Base-by-base conservation (phyloP, 2,113 vertebrate species). In the Ptyas mucosa region DNA sequence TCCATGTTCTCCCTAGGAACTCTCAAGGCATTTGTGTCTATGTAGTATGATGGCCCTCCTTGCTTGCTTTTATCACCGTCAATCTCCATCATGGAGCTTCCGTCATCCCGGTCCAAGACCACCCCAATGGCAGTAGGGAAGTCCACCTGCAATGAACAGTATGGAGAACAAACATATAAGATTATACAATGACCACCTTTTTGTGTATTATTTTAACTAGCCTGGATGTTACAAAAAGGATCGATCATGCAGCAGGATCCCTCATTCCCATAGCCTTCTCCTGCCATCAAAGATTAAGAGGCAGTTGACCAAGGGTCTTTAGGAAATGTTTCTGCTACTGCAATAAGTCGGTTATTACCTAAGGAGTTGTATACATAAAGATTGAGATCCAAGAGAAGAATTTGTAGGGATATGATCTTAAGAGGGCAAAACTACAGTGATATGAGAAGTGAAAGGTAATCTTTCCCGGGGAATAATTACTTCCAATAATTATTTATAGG, bases 51-150 rank as follows among this genome's bases (percentile, higher is more conserved):
- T 0, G 99, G 99, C 8, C 99, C 98, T 0, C 99, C 98, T 96
- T 98, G 98, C 96, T 99, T 99, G 97, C 97, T 95, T 97, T 99
- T 99, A 92, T 99, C 99, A 0, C 99, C 98, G 57, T 99, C 99
- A 0, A 99, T 99, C 95, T 99, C 99, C 99, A 99, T 99, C 29
- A 99, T 96, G 0, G 98, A 98, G 96, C 98, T 99, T 93, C 99
- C 99, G 97, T 99, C 99, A 81, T 99, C 99, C 91, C 99, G 97
- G 96, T 99, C 99, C 64, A 99, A 89, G 21, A 99, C 98, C 96
- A 99, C 98, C 9, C 99, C 99, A 57, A 99, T 99, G 34, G 99
- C 99, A 0, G 99, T 99, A 91, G 99, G 99, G 96, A 99, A 99
- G 96, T 99, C 99, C 24, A 99, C 99, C 99, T 99, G 96, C 5